Evolutionary conservation across 1,140 invertebrate genomes (phyloP).

Genomic region (Prorops nasuta): DNA sequence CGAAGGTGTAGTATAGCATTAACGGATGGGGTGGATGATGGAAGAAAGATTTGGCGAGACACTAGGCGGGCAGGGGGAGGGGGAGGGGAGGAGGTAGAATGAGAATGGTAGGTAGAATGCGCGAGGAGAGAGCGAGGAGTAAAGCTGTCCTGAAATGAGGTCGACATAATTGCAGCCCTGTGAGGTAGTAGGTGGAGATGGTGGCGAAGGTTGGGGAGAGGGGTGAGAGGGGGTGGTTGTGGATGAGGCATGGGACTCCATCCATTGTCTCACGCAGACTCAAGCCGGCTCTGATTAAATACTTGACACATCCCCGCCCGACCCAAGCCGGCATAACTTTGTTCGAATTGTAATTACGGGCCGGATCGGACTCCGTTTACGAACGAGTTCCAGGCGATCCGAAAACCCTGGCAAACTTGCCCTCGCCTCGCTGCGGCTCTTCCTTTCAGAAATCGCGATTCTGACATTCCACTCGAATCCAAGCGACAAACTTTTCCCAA

Average conservation of each 20-base stretch:
- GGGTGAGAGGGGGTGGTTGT: constrained; percentile 25
- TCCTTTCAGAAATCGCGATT: constrained; percentile 21
- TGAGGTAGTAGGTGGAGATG: constrained; percentile 16
- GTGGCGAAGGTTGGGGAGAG: neutral
- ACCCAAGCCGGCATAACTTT: constrained; percentile 48
- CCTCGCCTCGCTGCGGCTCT: neutral
- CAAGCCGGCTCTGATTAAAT: constrained; percentile 52
- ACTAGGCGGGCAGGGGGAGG: too few species aligned
- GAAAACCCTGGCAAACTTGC: constrained; percentile 17
- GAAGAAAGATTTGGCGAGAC: too few species aligned
- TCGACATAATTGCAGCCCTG: constrained; percentile 36
- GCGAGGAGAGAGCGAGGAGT: constrained; percentile 4
- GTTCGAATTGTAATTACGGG: constrained; percentile 54
- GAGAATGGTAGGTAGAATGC: neutral
- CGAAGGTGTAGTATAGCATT: too few species aligned
- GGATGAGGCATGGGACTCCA: constrained; percentile 34
- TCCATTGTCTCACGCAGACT: constrained; percentile 50
- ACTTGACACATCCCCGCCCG: constrained; percentile 51
- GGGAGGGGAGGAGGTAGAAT: neutral
- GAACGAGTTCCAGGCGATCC: constrained; percentile 27
- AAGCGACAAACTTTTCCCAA: neutral
- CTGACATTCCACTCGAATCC: neutral
- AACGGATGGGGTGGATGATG: too few species aligned
- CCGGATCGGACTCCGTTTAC: constrained; percentile 29
- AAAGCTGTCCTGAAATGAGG: constrained; percentile 32